These are phyloP conservation scores for Ditylenchus dipsaci DNA, from an alignment of 1,140 invertebrate species.

Conservation along the genomic window DNA sequence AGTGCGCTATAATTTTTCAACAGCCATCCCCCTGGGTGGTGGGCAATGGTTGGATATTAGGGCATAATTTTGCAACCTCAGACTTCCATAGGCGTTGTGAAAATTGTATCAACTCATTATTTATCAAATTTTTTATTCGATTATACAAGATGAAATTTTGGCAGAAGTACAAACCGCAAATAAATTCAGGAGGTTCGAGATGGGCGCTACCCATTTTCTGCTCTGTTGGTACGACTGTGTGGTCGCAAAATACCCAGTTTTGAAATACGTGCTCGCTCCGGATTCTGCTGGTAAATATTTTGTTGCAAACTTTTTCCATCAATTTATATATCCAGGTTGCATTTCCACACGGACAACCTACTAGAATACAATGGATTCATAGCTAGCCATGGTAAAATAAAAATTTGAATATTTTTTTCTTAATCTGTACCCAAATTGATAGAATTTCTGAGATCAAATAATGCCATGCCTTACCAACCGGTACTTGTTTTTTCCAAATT, in stretches of 20 bases:
- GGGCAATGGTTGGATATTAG: no score
- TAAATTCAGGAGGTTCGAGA: slow-evolving; percentile 36
- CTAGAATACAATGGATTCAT: slow-evolving; percentile 38
- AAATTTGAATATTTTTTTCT: not conserved
- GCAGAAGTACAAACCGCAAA: no score
- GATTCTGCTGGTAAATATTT: slow-evolving; percentile 27
- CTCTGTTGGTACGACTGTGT: slow-evolving; percentile 34
- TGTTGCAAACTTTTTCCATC: not conserved
- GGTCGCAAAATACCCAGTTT: slow-evolving; percentile 18
- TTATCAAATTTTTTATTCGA: no score
- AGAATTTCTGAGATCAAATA: slow-evolving; percentile 2
- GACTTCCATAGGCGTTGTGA: no score
- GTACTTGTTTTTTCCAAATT: no score
- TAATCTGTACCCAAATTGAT: slow-evolving; percentile 1
- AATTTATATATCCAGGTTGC: not conserved
- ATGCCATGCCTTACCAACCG: not conserved
- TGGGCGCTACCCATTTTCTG: slow-evolving; percentile 40
- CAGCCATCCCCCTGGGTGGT: no score
- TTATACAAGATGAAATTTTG: no score
- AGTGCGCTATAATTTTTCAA: no score
- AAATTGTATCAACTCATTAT: no score
- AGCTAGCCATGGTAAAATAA: slow-evolving; percentile 33
- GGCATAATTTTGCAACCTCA: no score
- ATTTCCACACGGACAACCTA: slow-evolving; percentile 36
- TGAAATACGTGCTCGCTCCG: slow-evolving; percentile 29